A percentile compares a stretch with the other conserved stretches of the same genome.
phyloP scores from a whole-genome alignment of 37 sponge, comb jelly and placozoan genomes.

The Chondrilla cf. caribensis region DNA sequence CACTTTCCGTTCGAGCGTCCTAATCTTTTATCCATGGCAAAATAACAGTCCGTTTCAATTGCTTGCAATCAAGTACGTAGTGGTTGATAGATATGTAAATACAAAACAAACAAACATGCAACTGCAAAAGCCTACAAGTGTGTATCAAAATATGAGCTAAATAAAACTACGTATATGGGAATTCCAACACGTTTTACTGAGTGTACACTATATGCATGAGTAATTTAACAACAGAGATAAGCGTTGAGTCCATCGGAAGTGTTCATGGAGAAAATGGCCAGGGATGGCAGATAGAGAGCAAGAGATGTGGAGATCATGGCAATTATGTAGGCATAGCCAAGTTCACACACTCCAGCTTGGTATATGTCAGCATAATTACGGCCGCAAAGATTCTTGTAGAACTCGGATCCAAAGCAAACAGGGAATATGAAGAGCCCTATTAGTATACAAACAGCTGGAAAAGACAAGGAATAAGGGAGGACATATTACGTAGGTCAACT shows the following conservation, averaged over 20 bases:
- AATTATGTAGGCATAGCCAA: constrained; percentile 49
- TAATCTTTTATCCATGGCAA: too few species aligned
- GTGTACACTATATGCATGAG: neutral
- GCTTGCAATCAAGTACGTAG: too few species aligned
- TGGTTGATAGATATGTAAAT: too few species aligned
- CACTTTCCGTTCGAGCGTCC: too few species aligned
- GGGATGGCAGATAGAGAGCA: constrained; percentile 63
- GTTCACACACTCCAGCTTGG: constrained; percentile 46
- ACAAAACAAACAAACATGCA: too few species aligned
- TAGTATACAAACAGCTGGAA: constrained; percentile 41
- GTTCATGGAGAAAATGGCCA: constrained; percentile 77
- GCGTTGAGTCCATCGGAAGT: constrained; percentile 65
- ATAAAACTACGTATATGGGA: too few species aligned
- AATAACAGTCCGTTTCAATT: too few species aligned
- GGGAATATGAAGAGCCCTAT: constrained; percentile 50
- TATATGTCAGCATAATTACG: constrained; percentile 37
- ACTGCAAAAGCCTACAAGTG: neutral
- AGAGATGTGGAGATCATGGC: constrained; percentile 64
- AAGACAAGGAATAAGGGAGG: neutral
- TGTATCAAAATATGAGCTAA: neutral
- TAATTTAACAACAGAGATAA: constrained; percentile 56
- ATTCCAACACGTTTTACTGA: too few species aligned
- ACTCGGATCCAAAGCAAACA: constrained; percentile 54
- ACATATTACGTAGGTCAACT: too few species aligned
- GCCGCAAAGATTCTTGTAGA: constrained; percentile 57